Base-by-base conservation (phyloP, 2,113 vertebrate genomes). In the Beaufortia kweichowensis region DNA sequence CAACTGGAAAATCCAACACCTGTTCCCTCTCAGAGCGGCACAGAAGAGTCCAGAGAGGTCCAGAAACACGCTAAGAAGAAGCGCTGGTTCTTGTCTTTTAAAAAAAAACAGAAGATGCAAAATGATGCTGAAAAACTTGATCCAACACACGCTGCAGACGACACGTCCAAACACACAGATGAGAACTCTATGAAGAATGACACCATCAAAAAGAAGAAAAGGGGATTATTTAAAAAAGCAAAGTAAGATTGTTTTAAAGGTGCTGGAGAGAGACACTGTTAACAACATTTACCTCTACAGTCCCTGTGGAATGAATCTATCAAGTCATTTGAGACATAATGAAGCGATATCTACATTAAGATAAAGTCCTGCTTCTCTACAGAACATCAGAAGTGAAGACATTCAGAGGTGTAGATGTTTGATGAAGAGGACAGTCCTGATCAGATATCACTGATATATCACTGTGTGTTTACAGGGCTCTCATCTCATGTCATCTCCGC, bases 141-240 rank as follows among this genome's bases (percentile, higher is more conserved):
- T 53, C 1, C 48, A 46, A 17, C 43, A 46, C 14, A 46, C 33
- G 9, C 3, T 35, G 9, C 33, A 35, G 33, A 35, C 33, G 9
- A 35, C 33, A 35, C 33, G 9, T 7, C 33, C 9, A 35, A 29
- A 6, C 2, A 23, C 3, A 7, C 23, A 23, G 31, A 57, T 19
- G 24, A 3, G 10, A 59, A 59, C 35, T 12, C 59, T 2, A 74
- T 80, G 7, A 2, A 29, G 21, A 88, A 81, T 29, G 10, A 24
- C 17, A 80, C 17, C 6, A 11, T 2, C 8, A 87, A 79, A 77
- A 87, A 74, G 31, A 60, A 71, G 0, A 85, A 83, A 79, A 50
- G 29, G 6, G 17, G 1, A 19, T 1, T 41, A 6, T 73, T 65
- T 12, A 21, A n/a, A 41, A 60, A 29, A 60, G 41, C 31, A 0